A percentile compares a stretch with the other conserved stretches of the same genome.
These are phyloP conservation scores for Drosophila diplacantha DNA, from an alignment of 2,888 invertebrate genomes.

Conservation along the genomic window DNA sequence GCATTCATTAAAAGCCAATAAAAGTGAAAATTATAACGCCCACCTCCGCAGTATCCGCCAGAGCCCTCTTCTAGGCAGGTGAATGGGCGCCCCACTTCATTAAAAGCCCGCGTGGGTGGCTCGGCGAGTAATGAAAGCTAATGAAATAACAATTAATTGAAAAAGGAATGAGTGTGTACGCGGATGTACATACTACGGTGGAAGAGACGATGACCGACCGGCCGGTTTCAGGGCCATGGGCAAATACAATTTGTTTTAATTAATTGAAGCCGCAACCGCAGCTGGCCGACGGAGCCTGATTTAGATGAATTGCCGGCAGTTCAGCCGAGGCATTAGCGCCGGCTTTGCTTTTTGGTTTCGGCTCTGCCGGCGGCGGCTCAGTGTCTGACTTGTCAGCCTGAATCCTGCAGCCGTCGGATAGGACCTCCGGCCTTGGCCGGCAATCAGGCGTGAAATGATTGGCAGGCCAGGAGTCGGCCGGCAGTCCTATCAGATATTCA, in stretches of 20 bases:
- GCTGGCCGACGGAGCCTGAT: constrained; percentile 52
- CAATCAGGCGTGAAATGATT: constrained; percentile 64
- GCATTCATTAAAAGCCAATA: constrained; percentile 66
- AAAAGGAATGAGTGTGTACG: constrained; percentile 32
- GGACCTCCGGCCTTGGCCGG: constrained; percentile 34
- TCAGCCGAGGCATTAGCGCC: constrained; percentile 6
- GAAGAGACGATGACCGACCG: constrained; percentile 13
- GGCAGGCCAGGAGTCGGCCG: constrained; percentile 37
- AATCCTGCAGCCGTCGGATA: constrained; percentile 18
- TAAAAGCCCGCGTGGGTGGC: constrained; percentile 52
- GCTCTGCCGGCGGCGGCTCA: constrained; percentile 43
- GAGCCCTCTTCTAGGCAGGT: constrained; percentile 37
- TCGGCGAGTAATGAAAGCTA: constrained; percentile 56
- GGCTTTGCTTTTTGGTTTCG: constrained; percentile 19
- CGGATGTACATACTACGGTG: constrained; percentile 4
- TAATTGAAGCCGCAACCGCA: constrained; percentile 61
- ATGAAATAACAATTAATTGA: constrained; percentile 65
- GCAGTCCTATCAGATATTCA: constrained; percentile 54
- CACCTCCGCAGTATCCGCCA: constrained; percentile 8
- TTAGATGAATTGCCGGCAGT: constrained; percentile 52
- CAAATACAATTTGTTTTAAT: constrained; percentile 67
- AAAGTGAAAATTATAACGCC: constrained; percentile 51
- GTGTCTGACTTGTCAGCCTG: constrained; percentile 46
- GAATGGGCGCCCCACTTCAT: constrained; percentile 39
- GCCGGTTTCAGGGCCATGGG: constrained; percentile 21